Evolutionary conservation across 2,888 invertebrate genomes (phyloP).

Genomic region (Phyto melanocephala): DNA sequence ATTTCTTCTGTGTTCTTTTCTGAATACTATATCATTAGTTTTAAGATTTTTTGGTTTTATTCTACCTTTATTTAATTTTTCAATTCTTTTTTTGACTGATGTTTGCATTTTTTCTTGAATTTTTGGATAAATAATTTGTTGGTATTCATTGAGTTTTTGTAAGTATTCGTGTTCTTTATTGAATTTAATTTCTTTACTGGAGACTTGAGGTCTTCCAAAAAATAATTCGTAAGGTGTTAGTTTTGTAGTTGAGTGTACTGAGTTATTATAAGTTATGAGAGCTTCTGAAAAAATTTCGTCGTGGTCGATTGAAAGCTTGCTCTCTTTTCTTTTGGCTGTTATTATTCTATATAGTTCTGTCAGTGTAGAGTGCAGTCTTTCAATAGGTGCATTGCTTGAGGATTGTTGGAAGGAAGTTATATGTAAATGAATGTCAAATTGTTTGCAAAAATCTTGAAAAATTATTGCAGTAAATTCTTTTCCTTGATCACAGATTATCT

Average conservation of each 20-base stretch:
- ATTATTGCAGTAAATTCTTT: constrained; percentile 26
- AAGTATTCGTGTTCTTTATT: constrained; percentile 4
- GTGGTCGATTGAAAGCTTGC: constrained; percentile 13
- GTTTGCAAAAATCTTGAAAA: constrained; percentile 59
- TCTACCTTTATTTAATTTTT: constrained; percentile 52
- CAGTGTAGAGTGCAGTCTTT: constrained; percentile 36
- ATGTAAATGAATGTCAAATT: constrained; percentile 44
- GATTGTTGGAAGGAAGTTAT: constrained; percentile 56
- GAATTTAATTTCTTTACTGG: neutral
- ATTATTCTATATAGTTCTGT: constrained; percentile 41
- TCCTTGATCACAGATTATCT: constrained; percentile 24
- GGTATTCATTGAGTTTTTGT: constrained; percentile 3
- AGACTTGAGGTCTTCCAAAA: neutral
- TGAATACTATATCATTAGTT: constrained; percentile 28
- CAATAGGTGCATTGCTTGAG: constrained; percentile 22
- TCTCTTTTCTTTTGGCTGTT: constrained; percentile 8
- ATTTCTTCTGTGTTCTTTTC: constrained; percentile 20
- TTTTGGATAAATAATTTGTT: constrained; percentile 38
- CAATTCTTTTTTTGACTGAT: neutral
- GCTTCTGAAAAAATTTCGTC: constrained; percentile 35
- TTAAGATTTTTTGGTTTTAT: neutral
- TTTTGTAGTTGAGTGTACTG: constrained; percentile 20
- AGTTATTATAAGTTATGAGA: constrained; percentile 24
- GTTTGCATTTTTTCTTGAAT: constrained; percentile 26
- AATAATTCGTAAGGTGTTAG: constrained; percentile 11